Percentiles rank a stretch among this genome's conserved stretches.
Evolutionary conservation across 2,113 vertebrate species (phyloP).

Genomic region (Grammomys dolichurus): DNA sequence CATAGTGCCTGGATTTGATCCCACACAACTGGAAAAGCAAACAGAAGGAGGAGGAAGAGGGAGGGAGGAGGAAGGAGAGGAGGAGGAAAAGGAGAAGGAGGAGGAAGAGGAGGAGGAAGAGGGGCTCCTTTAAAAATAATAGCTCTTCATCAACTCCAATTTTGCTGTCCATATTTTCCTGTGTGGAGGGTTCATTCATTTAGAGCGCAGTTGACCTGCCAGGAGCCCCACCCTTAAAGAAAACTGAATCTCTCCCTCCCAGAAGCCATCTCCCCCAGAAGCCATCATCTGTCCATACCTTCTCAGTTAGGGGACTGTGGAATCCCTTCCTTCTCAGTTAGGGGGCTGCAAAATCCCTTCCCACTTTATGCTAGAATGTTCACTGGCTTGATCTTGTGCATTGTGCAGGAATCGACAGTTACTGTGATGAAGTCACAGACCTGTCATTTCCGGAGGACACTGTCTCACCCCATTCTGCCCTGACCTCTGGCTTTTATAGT

Average conservation of each 20-base stretch:
- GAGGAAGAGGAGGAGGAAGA: too few relatives aligned
- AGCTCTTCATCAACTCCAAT: background rate
- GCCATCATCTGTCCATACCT: too few relatives aligned
- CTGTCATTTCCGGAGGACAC: too few relatives aligned
- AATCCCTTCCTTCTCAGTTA: background rate
- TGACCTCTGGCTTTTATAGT: too few relatives aligned
- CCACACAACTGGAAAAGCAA: background rate
- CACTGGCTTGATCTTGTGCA: too few relatives aligned
- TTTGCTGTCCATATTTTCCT: background rate
- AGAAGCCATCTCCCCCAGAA: too few relatives aligned
- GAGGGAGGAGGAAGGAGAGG: too few relatives aligned
- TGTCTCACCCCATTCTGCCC: too few relatives aligned
- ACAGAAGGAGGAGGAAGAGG: too few relatives aligned
- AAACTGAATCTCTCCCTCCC: background rate
- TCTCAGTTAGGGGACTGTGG: background rate
- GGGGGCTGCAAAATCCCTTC: background rate
- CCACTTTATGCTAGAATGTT: too few relatives aligned
- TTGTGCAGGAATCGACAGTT: too few relatives aligned
- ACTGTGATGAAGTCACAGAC: too few relatives aligned
- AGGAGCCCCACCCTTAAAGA: background rate
- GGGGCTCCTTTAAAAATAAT: background rate
- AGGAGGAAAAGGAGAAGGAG: background rate
- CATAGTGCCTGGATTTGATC: background rate
- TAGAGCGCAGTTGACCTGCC: background rate
- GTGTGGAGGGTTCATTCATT: background rate